Base-by-base conservation (phyloP, 2,888 invertebrate genomes). In the Leptura quadrifasciata region DNA sequence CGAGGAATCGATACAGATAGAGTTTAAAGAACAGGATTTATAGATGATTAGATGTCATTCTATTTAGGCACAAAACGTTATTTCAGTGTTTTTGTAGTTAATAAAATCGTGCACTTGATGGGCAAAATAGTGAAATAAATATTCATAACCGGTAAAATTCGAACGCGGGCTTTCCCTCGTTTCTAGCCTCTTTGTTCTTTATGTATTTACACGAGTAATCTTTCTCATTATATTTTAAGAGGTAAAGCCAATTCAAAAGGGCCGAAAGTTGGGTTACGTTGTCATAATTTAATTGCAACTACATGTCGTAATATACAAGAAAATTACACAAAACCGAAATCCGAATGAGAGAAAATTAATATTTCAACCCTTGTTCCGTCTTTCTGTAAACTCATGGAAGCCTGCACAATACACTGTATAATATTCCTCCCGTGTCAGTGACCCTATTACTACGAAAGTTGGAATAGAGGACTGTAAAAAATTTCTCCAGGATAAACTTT, bases 251-350 rank as follows among this genome's bases (percentile, higher is more conserved):
- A 39, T 31, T n/a, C 35, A 18, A 18, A n/a, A 35, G 39, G 63
- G 69, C 57, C 31, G 21, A 69, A 69, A 69, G 15, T 57, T 35
- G 58, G 58, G 60, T 69, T 69, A 69, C 15, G 20, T 18, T 47
- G 69, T 69, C 55, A 69, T 58, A 69, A 58, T 54, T 69, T 39
- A 69, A 58, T 69, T 69, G 58, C 39, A 69, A 58, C 39, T 31
- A 54, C 52, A 68, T 15, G 54, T 24, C 54, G 52, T 52, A n/a
- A 57, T 24, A 35, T 69, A 17, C 69, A 20, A 55, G 57, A 15
- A 69, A 69, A 69, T 69, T 57, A 69, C 69, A 31, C 69, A 69
- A 58, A 55, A 69, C 69, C n/a, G 10, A 63, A 63, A 63, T 63
- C 17, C 18, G 39, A 63, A 18, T 47, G 47, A 27, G 39, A 27